These are phyloP conservation scores for Dicerorhinus sumatrensis DNA, from an alignment of 2,113 vertebrate genomes.

Conservation along the genomic window DNA sequence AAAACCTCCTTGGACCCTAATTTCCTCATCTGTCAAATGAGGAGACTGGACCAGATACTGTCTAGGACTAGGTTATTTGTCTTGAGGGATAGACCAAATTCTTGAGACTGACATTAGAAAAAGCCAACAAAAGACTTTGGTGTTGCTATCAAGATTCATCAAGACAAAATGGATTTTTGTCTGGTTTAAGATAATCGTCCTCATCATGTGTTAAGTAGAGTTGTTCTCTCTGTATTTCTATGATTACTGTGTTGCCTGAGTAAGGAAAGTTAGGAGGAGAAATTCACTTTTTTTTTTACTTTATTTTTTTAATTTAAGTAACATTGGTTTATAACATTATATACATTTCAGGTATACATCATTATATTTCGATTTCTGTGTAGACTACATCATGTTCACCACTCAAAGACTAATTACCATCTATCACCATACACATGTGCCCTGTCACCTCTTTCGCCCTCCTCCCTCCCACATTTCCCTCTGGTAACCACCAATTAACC, in stretches of 20 bases:
- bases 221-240: background rate
- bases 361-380: too few species aligned
- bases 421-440: too few species aligned
- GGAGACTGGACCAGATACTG: background rate
- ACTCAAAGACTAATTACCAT: too few species aligned
- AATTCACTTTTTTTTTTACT: background rate
- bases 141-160: slow-evolving; percentile 15
- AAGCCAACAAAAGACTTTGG: background rate
- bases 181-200: background rate
- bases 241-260: background rate
- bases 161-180: slow-evolving; percentile 18
- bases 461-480: too few species aligned
- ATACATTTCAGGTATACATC: too few species aligned
- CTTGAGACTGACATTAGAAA: slow-evolving; percentile 8
- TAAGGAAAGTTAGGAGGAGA: background rate
- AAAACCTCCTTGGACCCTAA: background rate
- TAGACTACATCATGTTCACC: too few species aligned
- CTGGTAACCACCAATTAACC: too few species aligned
- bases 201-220: slow-evolving; percentile 9
- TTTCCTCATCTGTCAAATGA: background rate
- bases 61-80: background rate
- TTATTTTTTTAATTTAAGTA: too few species aligned
- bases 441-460: too few species aligned
- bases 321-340: too few species aligned
- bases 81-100: background rate